Conservation (phyloP, 2,888 invertebrate species). For the Tenthredo amoena region DNA sequence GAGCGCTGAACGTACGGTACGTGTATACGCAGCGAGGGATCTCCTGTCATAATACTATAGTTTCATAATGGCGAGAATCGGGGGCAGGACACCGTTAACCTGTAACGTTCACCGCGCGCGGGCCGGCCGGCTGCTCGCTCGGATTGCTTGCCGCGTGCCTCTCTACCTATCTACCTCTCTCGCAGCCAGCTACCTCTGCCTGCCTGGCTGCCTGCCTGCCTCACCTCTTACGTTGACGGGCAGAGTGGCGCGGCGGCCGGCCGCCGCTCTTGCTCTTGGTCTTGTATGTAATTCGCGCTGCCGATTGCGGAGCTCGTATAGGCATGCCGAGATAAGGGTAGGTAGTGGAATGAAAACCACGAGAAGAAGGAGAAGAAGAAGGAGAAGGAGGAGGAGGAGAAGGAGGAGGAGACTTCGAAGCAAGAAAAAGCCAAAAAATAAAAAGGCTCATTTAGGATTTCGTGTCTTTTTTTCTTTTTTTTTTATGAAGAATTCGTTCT, state of each 20-base stretch:
- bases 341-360: too few species aligned
- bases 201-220: not conserved
- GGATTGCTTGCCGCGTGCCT: not conserved
- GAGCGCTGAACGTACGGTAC: slow-evolving; percentile 20
- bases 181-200: not conserved
- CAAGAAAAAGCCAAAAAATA: too few species aligned
- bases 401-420: too few species aligned
- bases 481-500: too few species aligned
- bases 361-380: too few species aligned
- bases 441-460: too few species aligned
- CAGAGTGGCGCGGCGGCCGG: not conserved
- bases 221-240: slow-evolving; percentile 4
- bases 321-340: not conserved
- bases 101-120: slow-evolving; percentile 47
- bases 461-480: too few species aligned
- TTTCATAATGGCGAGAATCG: slow-evolving; percentile 53
- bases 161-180: not conserved
- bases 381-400: too few species aligned
- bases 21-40: slow-evolving; percentile 38
- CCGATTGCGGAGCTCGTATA: not conserved
- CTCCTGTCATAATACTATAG: slow-evolving; percentile 42
- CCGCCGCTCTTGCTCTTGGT: not conserved
- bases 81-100: slow-evolving; percentile 52
- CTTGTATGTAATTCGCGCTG: not conserved
- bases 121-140: not conserved